Evolutionary conservation across 2,113 vertebrate species (phyloP).

Genomic region (Scolopax mira): DNA sequence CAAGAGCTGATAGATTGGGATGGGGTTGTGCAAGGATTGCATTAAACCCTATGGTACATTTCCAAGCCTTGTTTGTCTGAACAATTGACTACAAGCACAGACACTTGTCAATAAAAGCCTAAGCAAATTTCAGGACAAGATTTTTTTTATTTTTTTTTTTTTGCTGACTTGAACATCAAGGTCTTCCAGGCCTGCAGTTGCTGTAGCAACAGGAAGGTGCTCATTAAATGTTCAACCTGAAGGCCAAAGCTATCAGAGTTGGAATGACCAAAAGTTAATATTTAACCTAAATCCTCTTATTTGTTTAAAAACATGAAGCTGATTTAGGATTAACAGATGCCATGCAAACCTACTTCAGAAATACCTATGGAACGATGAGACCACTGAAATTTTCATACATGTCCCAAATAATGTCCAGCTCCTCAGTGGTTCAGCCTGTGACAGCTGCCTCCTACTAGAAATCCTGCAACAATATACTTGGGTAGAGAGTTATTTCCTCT

Average conservation of each 20-base stretch:
- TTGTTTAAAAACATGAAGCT: slow-evolving; percentile 55
- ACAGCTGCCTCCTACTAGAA: neutral
- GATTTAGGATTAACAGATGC: slow-evolving; percentile 5
- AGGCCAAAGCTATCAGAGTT: slow-evolving; percentile 65
- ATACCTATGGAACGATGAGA: neutral
- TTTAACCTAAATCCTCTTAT: slow-evolving; percentile 62
- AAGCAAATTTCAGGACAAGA: slow-evolving; percentile 61
- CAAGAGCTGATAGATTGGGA: neutral
- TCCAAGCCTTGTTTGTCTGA: slow-evolving; percentile 62
- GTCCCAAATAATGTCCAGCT: neutral
- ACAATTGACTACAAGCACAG: slow-evolving; percentile 60
- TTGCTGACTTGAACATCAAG: slow-evolving; percentile 62
- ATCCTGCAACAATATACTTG: neutral
- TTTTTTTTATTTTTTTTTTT: slow-evolving; percentile 10
- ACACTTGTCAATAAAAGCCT: slow-evolving; percentile 55
- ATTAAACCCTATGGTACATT: slow-evolving; percentile 24
- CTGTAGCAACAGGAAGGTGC: slow-evolving; percentile 63
- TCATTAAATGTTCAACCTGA: slow-evolving; percentile 73
- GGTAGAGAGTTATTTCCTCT: neutral
- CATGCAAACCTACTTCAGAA: neutral
- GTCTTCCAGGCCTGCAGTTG: slow-evolving; percentile 58
- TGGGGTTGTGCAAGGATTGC: slow-evolving; percentile 47
- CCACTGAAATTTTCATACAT: neutral
- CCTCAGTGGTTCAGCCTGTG: neutral
- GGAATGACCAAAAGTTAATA: slow-evolving; percentile 73